Evolutionary conservation across 92 coral and sea anemone species (phyloP).

Genomic region (Paramuricea clavata): DNA sequence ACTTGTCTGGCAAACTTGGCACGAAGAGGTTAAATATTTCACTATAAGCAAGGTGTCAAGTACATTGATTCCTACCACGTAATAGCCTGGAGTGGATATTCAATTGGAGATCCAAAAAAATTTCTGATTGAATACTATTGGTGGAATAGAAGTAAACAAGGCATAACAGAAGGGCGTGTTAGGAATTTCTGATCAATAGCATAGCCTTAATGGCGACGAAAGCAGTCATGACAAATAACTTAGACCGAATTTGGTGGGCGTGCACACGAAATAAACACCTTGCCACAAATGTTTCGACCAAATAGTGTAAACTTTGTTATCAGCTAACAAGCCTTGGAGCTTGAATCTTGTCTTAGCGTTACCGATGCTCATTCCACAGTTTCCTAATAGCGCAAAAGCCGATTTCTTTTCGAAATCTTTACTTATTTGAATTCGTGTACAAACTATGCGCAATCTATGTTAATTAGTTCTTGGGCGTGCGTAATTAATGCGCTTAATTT

Average conservation of each 20-base stretch:
- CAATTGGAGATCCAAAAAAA: not conserved
- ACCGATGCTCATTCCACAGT: constrained; percentile 5
- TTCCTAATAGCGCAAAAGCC: constrained; percentile 12
- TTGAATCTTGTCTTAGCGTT: not conserved
- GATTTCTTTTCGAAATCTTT: not conserved
- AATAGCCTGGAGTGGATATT: not conserved
- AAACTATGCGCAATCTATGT: not conserved
- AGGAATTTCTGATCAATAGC: constrained; percentile 19
- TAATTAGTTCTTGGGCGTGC: constrained; percentile 6
- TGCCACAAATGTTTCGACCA: constrained; percentile 2
- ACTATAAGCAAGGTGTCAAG: not conserved
- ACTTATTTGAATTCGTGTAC: not conserved
- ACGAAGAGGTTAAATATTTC: not conserved
- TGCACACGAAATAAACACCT: constrained; percentile 35
- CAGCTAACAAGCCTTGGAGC: constrained; percentile 18
- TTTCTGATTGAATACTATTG: not conserved
- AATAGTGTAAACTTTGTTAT: constrained; percentile 28
- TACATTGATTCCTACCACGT: not conserved
- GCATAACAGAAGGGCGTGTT: constrained; percentile 16
- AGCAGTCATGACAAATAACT: constrained; percentile 30
- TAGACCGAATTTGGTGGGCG: constrained; percentile 43
- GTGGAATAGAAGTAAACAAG: not conserved
- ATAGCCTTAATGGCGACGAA: constrained; percentile 25
- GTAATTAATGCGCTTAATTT: constrained; percentile 8
- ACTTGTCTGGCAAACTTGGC: not conserved